phyloP scores from a whole-genome alignment of 1,140 invertebrate genomes.

The Onthophagus taurus region DNA sequence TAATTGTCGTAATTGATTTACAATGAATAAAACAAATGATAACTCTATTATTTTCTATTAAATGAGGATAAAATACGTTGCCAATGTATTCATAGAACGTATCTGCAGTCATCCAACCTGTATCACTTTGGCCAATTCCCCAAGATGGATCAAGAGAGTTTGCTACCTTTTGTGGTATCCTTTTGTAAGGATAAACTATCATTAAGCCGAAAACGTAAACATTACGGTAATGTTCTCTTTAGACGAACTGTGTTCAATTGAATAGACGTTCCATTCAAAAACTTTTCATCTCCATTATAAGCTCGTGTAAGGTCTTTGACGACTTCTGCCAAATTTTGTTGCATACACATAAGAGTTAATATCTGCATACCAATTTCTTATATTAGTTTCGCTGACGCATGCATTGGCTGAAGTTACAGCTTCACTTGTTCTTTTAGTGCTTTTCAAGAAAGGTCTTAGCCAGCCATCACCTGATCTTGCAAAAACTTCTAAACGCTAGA shows the following conservation, averaged over 20 bases:
- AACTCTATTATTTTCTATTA: slow-evolving; percentile 13
- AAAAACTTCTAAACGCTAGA: too few species aligned
- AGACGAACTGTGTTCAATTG: background rate
- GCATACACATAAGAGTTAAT: too few species aligned
- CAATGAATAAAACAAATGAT: slow-evolving; percentile 31
- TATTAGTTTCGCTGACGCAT: too few species aligned
- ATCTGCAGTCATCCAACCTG: slow-evolving; percentile 33
- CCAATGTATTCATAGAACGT: slow-evolving; percentile 35
- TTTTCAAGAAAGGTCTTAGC: too few species aligned
- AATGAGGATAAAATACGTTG: slow-evolving; percentile 27
- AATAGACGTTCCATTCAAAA: slow-evolving; percentile 14
- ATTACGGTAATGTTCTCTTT: background rate
- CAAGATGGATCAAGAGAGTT: slow-evolving; percentile 18
- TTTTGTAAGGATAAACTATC: slow-evolving; percentile 5
- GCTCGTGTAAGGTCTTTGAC: too few species aligned
- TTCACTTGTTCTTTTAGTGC: too few species aligned
- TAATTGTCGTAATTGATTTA: background rate
- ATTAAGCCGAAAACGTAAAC: background rate
- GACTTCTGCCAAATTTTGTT: too few species aligned
- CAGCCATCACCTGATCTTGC: too few species aligned
- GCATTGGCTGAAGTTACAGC: too few species aligned
- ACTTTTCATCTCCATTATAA: slow-evolving; percentile 20
- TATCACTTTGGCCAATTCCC: slow-evolving; percentile 30
- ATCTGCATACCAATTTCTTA: too few species aligned
- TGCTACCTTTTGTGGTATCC: background rate